Evolutionary conservation across 2,888 invertebrate genomes (phyloP).

Genomic region (Galeruca laticollis): DNA sequence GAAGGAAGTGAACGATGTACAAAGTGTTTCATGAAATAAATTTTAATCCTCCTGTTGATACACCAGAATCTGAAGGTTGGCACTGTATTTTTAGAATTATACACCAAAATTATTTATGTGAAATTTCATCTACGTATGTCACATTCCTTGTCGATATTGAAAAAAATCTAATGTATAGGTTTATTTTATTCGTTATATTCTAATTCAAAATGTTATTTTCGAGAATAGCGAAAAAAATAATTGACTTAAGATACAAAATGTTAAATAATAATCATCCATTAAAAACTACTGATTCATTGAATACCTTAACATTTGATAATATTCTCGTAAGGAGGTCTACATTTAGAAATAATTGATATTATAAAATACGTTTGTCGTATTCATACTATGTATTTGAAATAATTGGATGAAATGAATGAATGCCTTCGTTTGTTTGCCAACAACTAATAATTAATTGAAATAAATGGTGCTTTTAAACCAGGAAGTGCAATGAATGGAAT

Average conservation of each 20-base stretch:
- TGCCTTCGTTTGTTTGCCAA: constrained; percentile 30
- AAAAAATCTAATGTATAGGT: neutral
- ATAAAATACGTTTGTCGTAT: neutral
- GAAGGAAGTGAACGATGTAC: constrained; percentile 57
- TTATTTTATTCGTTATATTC: neutral
- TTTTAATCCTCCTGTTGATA: constrained; percentile 53
- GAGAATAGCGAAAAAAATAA: neutral
- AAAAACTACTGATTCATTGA: too few species aligned
- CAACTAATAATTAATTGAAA: constrained; percentile 17
- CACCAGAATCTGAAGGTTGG: constrained; percentile 55
- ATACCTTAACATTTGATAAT: neutral
- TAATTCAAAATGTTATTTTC: neutral
- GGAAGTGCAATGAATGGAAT: constrained; percentile 1
- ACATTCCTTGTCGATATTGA: neutral
- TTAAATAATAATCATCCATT: neutral
- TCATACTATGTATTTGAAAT: neutral
- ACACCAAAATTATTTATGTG: neutral
- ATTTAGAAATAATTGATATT: neutral
- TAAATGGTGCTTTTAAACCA: constrained; percentile 15
- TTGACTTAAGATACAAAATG: neutral
- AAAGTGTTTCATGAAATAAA: constrained; percentile 65
- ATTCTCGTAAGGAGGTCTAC: neutral
- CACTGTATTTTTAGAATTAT: constrained; percentile 30
- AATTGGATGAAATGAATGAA: neutral
- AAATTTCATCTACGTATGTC: neutral